Percentiles rank a stretch among this genome's conserved stretches.
Conservation (phyloP, 1,140 invertebrate species). For the Eupristina koningsbergeri region DNA sequence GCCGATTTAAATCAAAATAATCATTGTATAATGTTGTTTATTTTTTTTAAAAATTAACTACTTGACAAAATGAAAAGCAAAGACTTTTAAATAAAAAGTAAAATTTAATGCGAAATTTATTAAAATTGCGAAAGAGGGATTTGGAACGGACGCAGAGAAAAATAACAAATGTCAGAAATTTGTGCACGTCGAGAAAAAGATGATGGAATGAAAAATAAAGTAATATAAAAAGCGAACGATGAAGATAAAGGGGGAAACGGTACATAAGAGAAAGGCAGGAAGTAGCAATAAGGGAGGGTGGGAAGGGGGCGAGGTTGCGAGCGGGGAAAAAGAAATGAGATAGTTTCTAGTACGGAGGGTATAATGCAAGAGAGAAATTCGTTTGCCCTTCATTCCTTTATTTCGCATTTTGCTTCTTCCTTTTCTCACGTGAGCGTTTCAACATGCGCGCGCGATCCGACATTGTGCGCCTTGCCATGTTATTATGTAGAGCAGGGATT, state of each 20-base stretch:
- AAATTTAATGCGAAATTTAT: background rate
- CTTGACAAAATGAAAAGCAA: conserved; percentile 3
- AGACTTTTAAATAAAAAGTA: too few species aligned
- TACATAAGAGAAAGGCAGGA: conserved; percentile 17
- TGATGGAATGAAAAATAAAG: conserved; percentile 61
- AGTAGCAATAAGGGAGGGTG: background rate
- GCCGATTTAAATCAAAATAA: too few species aligned
- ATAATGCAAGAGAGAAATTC: conserved; percentile 44
- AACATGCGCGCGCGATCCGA: background rate
- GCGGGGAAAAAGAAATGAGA: conserved; percentile 45
- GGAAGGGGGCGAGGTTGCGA: background rate
- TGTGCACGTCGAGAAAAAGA: conserved; percentile 60
- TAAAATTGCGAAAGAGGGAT: background rate
- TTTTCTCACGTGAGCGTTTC: background rate
- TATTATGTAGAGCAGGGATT: conserved; percentile 22
- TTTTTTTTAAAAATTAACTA: too few species aligned
- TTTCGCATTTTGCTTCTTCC: background rate
- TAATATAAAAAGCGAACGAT: conserved; percentile 19
- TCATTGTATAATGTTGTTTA: too few species aligned
- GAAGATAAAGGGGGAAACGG: conserved; percentile 29
- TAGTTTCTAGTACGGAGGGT: conserved; percentile 37
- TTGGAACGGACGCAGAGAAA: background rate
- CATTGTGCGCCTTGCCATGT: background rate
- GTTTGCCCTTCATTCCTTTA: conserved; percentile 35
- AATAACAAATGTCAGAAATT: conserved; percentile 14